Evolutionary conservation across 2,113 vertebrate genomes (phyloP), one percentile per base, ranked within the genome.

Genomic region (Mastomys natalensis): DNA sequence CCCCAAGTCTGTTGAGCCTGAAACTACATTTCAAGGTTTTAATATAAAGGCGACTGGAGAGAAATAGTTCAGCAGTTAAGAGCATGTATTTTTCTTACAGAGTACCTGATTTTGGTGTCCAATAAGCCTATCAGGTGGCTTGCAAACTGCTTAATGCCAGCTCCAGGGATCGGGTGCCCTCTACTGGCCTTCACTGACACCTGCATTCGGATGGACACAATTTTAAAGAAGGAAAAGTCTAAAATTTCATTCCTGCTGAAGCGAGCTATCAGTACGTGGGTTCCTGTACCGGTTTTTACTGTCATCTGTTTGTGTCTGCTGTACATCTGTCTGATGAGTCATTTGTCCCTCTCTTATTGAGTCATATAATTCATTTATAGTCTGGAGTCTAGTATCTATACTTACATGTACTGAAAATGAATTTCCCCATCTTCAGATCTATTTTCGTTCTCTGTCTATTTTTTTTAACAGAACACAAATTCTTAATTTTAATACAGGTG

Each of bases 301-400:
- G 40, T 68, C 95, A 90, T 93, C 73, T 96, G 84, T 94, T 90
- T 58, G 55, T 72, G 68, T 91, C 78, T 95, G 62, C 87, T 68
- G 31, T 48, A 92, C 87, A 66, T 92, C 82, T 93, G 88, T 68
- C 74, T 74, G 77, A 29, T 78, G 92, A 66, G 45, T 68, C 86
- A 29, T 72, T 82, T 84, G 40, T 84, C 45, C 73, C 62, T 81
- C 93, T 94, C 55, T 78, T 92, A 43, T 10, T 53, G 78, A 97
- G 43, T 95, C 60, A 13, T 58, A 73, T 29, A 93, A 66, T 77
- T 89, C 0, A 21, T 85, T 80, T 85, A 55, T 48, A 62, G 84
- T 85, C 76, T 92, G 29, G 55, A 48, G 2, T 40, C 31, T 89
- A 77, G 55, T n/a, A 26, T 92, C 90, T 84, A 55, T 60, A 88